Conservation (phyloP, 2,888 invertebrate species). For the Parasteatoda lunata region DNA sequence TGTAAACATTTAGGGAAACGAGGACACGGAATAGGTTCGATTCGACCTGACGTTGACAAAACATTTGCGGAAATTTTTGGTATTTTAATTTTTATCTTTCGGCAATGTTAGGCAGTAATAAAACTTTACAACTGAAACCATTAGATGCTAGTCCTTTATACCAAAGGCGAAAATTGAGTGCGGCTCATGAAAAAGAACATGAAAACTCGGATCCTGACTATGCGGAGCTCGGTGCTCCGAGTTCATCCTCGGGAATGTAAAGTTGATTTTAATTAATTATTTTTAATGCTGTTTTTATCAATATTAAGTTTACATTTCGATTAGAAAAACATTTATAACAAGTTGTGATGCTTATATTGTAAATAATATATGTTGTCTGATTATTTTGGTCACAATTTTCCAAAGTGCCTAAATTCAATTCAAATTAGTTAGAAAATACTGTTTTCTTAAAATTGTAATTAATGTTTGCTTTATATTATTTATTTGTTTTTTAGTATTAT, state of each 20-base stretch:
- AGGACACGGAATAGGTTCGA: background rate
- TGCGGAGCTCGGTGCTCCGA: slow-evolving; percentile 49
- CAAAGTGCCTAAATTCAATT: no score
- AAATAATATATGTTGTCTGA: no score
- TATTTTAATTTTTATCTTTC: background rate
- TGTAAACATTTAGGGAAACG: background rate
- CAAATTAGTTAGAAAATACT: no score
- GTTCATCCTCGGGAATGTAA: slow-evolving; percentile 16
- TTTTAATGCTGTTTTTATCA: no score
- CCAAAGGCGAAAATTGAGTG: slow-evolving; percentile 46
- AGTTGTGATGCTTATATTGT: no score
- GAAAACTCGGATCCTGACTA: slow-evolving; percentile 59
- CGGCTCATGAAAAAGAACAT: slow-evolving; percentile 29
- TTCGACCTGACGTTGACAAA: slow-evolving; percentile 3
- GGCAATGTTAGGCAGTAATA: slow-evolving; percentile 13
- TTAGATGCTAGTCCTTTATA: slow-evolving; percentile 58
- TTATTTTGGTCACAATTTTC: no score
- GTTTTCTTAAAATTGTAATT: no score
- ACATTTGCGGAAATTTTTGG: background rate
- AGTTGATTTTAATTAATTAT: background rate
- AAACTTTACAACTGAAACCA: slow-evolving; percentile 35
- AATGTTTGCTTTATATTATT: no score
- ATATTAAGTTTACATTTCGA: no score
- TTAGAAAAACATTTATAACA: no score
- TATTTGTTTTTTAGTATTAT: no score